Conservation (phyloP, 2,888 invertebrate species). For the Meiosimyza platycephala region DNA sequence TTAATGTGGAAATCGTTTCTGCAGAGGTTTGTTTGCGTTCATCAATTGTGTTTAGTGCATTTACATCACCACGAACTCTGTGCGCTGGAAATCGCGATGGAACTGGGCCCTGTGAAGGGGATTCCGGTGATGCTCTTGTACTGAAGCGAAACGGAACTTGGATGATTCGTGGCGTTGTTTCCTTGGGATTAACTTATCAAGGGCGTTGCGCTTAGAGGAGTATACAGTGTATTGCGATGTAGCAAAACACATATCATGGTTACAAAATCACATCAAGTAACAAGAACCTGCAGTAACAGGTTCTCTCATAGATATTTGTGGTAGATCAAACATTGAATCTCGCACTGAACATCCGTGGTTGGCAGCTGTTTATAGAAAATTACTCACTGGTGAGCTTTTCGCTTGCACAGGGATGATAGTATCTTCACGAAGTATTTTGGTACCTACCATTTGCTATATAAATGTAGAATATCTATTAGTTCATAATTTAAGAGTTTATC, state of each 20-base stretch:
- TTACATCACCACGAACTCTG: slow-evolving; percentile 13
- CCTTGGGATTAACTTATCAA: slow-evolving; percentile 64
- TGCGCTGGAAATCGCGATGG: slow-evolving; percentile 49
- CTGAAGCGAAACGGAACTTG: slow-evolving; percentile 65
- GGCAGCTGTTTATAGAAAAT: no score
- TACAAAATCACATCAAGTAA: no score
- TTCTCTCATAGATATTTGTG: no score
- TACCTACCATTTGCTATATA: no score
- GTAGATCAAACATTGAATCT: no score
- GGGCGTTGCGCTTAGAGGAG: slow-evolving; percentile 72
- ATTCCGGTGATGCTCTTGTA: slow-evolving; percentile 73
- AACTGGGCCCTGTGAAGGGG: slow-evolving; percentile 66
- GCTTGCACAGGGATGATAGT: no score
- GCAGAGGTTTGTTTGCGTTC: slow-evolving; percentile 68
- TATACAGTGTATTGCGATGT: slow-evolving; percentile 76
- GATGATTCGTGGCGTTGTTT: slow-evolving; percentile 69
- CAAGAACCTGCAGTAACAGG: slow-evolving; percentile 56
- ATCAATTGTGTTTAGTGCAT: slow-evolving; percentile 54
- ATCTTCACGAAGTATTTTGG: no score
- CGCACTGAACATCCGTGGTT: no score
- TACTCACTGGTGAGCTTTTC: no score
- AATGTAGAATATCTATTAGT: no score
- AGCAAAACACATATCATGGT: slow-evolving; percentile 67
- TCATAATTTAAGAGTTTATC: no score
- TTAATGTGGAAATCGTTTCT: slow-evolving; percentile 68